A percentile compares a stretch with the other conserved stretches of the same genome.
Evolutionary conservation across 2,113 vertebrate species (phyloP).

Genomic region (Mesocricetus auratus): DNA sequence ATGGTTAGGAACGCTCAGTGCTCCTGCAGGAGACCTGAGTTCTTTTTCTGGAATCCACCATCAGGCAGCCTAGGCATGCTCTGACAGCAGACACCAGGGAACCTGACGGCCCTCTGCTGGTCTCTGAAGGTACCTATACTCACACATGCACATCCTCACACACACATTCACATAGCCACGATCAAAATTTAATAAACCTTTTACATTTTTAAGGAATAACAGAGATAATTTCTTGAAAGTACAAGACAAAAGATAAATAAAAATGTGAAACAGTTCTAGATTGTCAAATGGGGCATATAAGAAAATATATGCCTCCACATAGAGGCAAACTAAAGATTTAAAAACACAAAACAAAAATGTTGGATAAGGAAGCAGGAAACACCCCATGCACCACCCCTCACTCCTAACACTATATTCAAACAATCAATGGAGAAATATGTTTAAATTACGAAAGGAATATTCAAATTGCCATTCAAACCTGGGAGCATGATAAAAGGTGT

Average conservation of each 20-base stretch:
- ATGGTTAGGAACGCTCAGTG: too few relatives aligned
- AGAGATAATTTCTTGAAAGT: constrained; percentile 14
- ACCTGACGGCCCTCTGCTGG: not conserved
- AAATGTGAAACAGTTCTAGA: constrained; percentile 5
- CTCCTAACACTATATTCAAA: not conserved
- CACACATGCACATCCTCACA: not conserved
- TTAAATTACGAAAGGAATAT: not conserved
- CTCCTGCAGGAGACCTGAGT: not conserved
- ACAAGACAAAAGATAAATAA: constrained; percentile 9
- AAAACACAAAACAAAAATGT: constrained; percentile 18
- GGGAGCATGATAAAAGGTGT: not conserved
- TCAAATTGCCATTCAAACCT: constrained; percentile 1
- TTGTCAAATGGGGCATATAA: not conserved
- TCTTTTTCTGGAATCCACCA: not conserved
- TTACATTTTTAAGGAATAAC: not conserved
- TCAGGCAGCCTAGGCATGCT: not conserved
- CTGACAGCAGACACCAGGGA: not conserved
- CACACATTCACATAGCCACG: not conserved
- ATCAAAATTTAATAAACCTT: not conserved
- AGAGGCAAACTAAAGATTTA: not conserved
- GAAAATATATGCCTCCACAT: not conserved
- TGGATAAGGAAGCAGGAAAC: not conserved
- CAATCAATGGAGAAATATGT: not conserved
- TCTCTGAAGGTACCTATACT: not conserved
- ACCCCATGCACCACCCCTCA: not conserved